These are phyloP conservation scores for Megaustenia siamemsis DNA, from an alignment of 2,888 invertebrate species.

Conservation along the genomic window DNA sequence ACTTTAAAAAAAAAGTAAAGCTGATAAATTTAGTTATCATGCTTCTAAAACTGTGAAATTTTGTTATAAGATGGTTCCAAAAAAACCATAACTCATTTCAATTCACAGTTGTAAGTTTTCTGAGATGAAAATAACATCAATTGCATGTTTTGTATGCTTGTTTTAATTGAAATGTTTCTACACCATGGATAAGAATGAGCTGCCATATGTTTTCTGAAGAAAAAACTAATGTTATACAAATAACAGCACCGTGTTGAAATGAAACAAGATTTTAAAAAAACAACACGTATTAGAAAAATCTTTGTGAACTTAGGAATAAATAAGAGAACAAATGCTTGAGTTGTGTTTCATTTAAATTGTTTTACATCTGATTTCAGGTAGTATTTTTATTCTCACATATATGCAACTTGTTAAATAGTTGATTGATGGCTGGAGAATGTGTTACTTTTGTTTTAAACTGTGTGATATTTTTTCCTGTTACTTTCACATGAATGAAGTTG, in stretches of 20 bases:
- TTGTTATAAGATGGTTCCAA: neutral
- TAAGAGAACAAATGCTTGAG: neutral
- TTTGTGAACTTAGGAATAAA: neutral
- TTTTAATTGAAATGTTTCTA: neutral
- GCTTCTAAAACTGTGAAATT: neutral
- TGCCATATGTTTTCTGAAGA: too few relatives aligned
- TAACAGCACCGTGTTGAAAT: too few relatives aligned
- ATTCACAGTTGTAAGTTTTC: neutral
- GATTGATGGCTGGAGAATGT: too few relatives aligned
- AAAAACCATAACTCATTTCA: neutral
- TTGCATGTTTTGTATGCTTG: neutral
- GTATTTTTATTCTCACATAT: too few relatives aligned
- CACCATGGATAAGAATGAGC: too few relatives aligned
- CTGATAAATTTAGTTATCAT: neutral
- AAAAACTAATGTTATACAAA: too few relatives aligned
- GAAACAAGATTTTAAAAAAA: too few relatives aligned
- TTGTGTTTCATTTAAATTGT: neutral
- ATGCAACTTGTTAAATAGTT: too few relatives aligned
- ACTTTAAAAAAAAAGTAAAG: neutral
- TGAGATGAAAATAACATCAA: neutral
- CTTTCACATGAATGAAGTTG: too few relatives aligned
- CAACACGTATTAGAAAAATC: too few relatives aligned
- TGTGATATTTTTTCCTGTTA: too few relatives aligned
- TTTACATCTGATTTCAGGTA: neutral
- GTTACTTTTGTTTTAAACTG: too few relatives aligned